Conservation (phyloP, 2,113 vertebrate species). For the Rhinoderma darwinii region DNA sequence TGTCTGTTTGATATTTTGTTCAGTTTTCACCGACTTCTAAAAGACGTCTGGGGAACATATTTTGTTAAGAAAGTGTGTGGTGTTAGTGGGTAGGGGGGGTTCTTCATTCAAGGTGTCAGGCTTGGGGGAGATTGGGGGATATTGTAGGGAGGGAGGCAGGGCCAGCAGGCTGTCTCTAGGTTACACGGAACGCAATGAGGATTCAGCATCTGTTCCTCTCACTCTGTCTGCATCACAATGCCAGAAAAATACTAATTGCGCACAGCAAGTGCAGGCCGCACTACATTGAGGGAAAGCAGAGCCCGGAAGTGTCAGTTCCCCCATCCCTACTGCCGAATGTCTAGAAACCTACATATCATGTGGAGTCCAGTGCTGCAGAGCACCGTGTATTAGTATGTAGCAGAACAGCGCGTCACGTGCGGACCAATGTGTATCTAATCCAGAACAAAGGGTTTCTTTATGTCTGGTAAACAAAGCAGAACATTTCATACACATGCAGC, state of each 20-base stretch:
- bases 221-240: slow-evolving; percentile 81
- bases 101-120: slow-evolving; percentile 52
- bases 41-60: slow-evolving; percentile 51
- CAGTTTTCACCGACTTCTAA: slow-evolving; percentile 32
- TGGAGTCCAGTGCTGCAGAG: slow-evolving; percentile 9
- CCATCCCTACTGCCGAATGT: background rate
- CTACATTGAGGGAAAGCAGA: slow-evolving; percentile 45
- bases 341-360: slow-evolving; percentile 22
- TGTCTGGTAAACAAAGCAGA: background rate
- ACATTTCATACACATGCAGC: background rate
- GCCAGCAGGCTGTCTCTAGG: slow-evolving; percentile 84
- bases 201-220: slow-evolving; percentile 81
- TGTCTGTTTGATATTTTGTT: slow-evolving; percentile 68
- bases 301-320: slow-evolving; percentile 54
- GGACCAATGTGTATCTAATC: background rate
- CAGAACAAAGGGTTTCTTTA: slow-evolving; percentile 5
- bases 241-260: slow-evolving; percentile 76
- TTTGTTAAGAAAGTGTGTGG: slow-evolving; percentile 64
- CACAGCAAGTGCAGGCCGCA: slow-evolving; percentile 40
- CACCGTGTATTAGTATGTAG: background rate
- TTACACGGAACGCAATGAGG: slow-evolving; percentile 81
- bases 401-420: background rate
- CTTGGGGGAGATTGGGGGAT: slow-evolving; percentile 61
- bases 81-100: slow-evolving; percentile 64
- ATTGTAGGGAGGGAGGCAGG: slow-evolving; percentile 73